These are phyloP conservation scores for Agonopterix alstromeriana DNA, from an alignment of 2,888 invertebrate genomes.

Conservation along the genomic window DNA sequence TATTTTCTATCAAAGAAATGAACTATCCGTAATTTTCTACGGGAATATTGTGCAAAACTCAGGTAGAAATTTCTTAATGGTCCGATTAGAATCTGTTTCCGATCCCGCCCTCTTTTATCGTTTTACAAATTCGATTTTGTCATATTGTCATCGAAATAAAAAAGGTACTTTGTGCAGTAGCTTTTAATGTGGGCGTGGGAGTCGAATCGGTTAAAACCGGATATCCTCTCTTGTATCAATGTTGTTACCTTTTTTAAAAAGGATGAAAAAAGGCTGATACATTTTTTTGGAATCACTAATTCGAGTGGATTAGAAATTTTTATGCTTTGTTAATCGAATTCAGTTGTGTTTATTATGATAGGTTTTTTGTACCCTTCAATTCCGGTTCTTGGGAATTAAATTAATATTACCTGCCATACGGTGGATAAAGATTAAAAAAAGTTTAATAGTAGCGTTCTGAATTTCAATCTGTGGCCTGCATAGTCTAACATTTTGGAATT, in stretches of 20 bases:
- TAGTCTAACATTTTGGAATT: too few relatives aligned
- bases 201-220: constrained; percentile 41
- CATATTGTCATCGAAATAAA: constrained; percentile 27
- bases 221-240: constrained; percentile 56
- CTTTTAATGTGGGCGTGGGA: constrained; percentile 51
- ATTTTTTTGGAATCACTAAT: background rate
- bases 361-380: too few relatives aligned
- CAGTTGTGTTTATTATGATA: too few relatives aligned
- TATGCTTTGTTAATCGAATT: constrained; percentile 1
- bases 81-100: constrained; percentile 44
- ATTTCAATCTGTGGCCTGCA: too few relatives aligned
- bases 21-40: too few relatives aligned
- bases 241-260: constrained; percentile 3
- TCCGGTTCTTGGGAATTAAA: too few relatives aligned
- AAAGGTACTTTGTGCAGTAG: constrained; percentile 19
- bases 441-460: too few relatives aligned
- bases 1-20: too few relatives aligned
- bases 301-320: constrained; percentile 4
- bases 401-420: too few relatives aligned
- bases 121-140: constrained; percentile 41
- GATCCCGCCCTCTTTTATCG: constrained; percentile 23
- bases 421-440: too few relatives aligned
- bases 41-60: too few relatives aligned
- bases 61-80: constrained; percentile 9
- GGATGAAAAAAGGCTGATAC: constrained; percentile 4